These are phyloP conservation scores for Eulemur rubriventer DNA, from an alignment of 2,797 vertebrate genomes.

Conservation along the genomic window DNA sequence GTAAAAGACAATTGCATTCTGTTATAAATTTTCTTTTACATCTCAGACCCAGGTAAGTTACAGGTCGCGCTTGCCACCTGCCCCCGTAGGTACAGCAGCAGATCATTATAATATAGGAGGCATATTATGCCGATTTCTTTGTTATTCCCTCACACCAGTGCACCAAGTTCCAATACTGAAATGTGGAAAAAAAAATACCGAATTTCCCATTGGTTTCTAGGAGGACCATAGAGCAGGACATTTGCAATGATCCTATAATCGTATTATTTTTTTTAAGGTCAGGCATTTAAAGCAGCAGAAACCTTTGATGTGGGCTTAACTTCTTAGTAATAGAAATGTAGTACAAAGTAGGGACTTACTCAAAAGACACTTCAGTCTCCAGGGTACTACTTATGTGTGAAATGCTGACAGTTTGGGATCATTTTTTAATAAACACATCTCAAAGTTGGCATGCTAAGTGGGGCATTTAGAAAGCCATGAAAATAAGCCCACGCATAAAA, in stretches of 20 bases:
- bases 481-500: conserved; percentile 58
- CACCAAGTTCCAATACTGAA: background rate
- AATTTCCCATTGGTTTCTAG: background rate
- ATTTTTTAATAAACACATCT: conserved; percentile 44
- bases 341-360: background rate
- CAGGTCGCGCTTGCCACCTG: background rate
- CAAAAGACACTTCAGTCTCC: background rate
- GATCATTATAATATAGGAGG: background rate
- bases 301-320: conserved; percentile 60
- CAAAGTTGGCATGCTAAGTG: conserved; percentile 39
- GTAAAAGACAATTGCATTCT: background rate
- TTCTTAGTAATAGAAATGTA: conserved; percentile 44
- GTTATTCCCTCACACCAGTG: background rate
- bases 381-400: conserved; percentile 15
- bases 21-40: background rate
- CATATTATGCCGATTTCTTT: background rate
- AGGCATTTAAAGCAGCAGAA: conserved; percentile 3
- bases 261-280: conserved; percentile 40
- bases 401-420: background rate
- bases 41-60: background rate
- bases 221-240: background rate
- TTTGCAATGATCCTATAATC: background rate
- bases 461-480: conserved; percentile 26
- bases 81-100: rapidly evolving
- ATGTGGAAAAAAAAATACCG: background rate